Evolutionary conservation across 2,113 vertebrate species (phyloP), one percentile per base, ranked within the genome.

Genomic region (Panthera tigris): DNA sequence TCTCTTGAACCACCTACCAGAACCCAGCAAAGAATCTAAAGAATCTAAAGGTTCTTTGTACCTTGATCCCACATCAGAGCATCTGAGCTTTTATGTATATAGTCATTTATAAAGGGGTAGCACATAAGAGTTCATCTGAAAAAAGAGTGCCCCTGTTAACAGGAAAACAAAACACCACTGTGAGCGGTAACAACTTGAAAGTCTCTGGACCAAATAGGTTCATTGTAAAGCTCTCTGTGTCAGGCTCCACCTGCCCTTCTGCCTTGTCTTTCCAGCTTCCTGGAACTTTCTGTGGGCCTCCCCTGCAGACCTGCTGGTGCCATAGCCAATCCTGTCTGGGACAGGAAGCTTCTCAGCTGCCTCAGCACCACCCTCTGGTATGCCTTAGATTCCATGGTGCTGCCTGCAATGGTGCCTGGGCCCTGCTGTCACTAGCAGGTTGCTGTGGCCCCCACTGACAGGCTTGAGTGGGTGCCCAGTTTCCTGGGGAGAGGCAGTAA

Each of bases 401-500:
- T 86, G 25, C 61, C 65, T 12, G 4, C 4, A 14, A 4, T 2
- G 18, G 21, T 73, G 2, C 52, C 52, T 78, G 76, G 8, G 16
- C 4, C 27, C 41, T 52, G 21, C 19, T 68, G 29, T 65, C 18
- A n/a, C 39, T 63, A 85, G 39, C 65, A 91, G 78, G 31, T 52
- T 63, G 45, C 23, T 71, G n/a, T 65, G 33, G 41, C 66, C 31
- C 50, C 61, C 61, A 39, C 7, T 3, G 12, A 27, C 1, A 21
- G 27, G 12, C 14, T 83, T 94, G 69, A 11, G 29, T 52, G 16
- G 21, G 41, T 39, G 48, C 74, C 79, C 18, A 6, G 31, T 83
- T 92, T 93, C 84, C 89, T 81, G 41, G 57, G 52, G 76, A 87
- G 91, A 96, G 27, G 36, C 81, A 86, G 3, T 73, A 50, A 94